Evolutionary conservation across 64 coral and sea anemone genomes (phyloP), one percentile per base, ranked within the genome.

Genomic region (Montipora efflorescens): DNA sequence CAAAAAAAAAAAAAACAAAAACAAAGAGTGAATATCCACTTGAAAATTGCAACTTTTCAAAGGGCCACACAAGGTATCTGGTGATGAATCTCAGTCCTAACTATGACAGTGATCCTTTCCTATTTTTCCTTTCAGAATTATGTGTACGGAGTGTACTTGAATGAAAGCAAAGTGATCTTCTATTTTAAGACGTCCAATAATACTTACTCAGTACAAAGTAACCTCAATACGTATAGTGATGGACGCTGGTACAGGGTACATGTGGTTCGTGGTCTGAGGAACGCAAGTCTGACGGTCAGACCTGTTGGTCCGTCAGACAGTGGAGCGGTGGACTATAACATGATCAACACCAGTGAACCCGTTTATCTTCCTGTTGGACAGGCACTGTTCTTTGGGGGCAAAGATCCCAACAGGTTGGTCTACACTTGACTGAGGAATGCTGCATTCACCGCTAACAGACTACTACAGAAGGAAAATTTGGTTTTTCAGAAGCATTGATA

Each of bases 181-280:
- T 93, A 79, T 22, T 99, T 94, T 59, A 94, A 89, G 48, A 92
- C 89, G n/a, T 48, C 57, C 28, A 86, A 76, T 43, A 79, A 90
- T 15, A 90, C 79, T 14, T 81, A 92, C 61, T 79, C 88, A 10
- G 50, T 99, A 16, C 13, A 25, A 7, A 96, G 89, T 44, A 79
- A 87, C 57, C 84, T 89, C 44, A 82, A 87, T 5, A 83, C 83
- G 11, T 99, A 99, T 75, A 94, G 75, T 48, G 59, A 96, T 79
- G 98, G 98, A 19, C 89, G 82, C 66, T 99, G 98, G 98, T 99
- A 96, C 64, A 87, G 84, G 25, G 85, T 96, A 16, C 84, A 88
- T 50, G 82, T 96, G 51, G 89, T 93, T 3, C 95, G 98, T 12
- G 83, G 92, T 62, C 92, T 99, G 6, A 93, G 75, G 61, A 99